Evolutionary conservation across 2,113 vertebrate species (phyloP).

Genomic region (Bubo scandiacus): DNA sequence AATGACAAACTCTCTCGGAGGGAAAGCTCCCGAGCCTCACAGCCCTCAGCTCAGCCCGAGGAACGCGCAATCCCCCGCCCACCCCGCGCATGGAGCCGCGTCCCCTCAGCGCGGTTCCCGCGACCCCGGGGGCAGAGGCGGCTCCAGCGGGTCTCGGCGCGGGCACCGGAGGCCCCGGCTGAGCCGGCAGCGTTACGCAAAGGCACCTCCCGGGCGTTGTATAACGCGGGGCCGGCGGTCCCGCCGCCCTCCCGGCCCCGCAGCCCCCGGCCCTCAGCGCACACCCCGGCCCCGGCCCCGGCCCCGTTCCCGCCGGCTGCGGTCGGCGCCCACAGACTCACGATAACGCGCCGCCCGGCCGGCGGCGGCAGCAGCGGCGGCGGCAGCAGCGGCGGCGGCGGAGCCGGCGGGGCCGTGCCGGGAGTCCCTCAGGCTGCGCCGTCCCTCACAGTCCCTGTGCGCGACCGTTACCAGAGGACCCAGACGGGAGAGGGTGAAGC

Average conservation of each 20-base stretch:
- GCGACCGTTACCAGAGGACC: neutral
- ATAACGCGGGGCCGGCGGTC: neutral
- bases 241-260: neutral
- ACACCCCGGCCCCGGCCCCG: neutral
- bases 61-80: no score
- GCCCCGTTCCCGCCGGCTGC: neutral
- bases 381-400: neutral
- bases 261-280: neutral
- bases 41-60: neutral
- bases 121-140: no score
- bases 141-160: no score
- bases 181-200: neutral
- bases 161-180: neutral
- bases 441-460: no score
- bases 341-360: neutral
- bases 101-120: no score
- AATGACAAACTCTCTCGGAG: no score
- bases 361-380: neutral
- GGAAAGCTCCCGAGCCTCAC: neutral
- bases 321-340: neutral
- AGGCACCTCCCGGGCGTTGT: neutral
- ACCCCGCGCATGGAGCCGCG: no score
- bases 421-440: accelerated
- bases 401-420: neutral
- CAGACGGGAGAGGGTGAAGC: neutral